Base-by-base conservation (phyloP, 2,797 vertebrate genomes). In the Brachymystax lenok region DNA sequence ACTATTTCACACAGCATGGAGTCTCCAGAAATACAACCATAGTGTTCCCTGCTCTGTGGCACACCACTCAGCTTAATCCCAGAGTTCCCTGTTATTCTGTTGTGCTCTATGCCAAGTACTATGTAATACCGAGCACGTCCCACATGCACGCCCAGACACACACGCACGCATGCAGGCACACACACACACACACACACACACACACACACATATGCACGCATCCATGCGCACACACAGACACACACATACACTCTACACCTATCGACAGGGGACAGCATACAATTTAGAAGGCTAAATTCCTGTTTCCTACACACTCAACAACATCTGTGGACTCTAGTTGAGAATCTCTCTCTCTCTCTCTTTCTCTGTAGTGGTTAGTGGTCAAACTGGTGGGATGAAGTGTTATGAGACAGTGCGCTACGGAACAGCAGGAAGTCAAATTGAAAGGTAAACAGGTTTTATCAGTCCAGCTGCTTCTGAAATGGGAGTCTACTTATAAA, bases 391-490 rank as follows among this genome's bases (percentile, higher is more conserved):
- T 12, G 40, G 40, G 21, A 35, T 24, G 35, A 70, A 72, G 51
- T 28, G 71, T 54, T 5, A 13, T 24, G 17, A 16, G 16, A 19
- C 14, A 14, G 24, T 13, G 27, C 27, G 17, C 4, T 19, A 68
- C 14, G 8, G 28, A 72, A 33, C 71, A 59, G 51, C 71, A 33
- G 71, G 51, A 56, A 24, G 5, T 16, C 71, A 54, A 72, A 56
- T 27, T 54, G 35, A 56, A 72, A 72, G 71, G 71, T 56, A 72
- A 72, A 72, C 71, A 27, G 63, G 12, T 13, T 13, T 66, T 66
- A 63, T 13, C 21, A 27, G n/a, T 27, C 59, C 59, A 63, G 21
- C 59, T 71, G 50, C 27, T 33, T 72, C 14, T 56, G 71, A 72
- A 56, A 72, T 30, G 12, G 8, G 21, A 27, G 46, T 54, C 46